Evolutionary conservation across 2,888 invertebrate species (phyloP), one percentile per base, ranked within the genome.

Genomic region (Erynnis tages): DNA sequence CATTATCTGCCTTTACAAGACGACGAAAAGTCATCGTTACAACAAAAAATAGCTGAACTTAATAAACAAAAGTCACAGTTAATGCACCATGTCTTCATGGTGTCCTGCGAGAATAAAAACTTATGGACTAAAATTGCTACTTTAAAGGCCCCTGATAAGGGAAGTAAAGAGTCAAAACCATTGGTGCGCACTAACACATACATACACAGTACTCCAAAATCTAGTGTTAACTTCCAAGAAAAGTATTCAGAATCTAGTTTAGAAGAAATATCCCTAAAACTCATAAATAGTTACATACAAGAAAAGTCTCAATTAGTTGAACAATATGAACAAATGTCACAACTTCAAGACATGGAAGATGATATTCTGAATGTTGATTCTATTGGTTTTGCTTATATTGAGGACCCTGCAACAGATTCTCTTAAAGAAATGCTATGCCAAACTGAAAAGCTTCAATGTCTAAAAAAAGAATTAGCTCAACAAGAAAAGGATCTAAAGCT

Each of bases 91-190:
- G 91, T 95, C 21, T 92, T 91, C 63, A 95, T 96, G 94, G 95
- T 96, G 6, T 93, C 95, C 2, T 91, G 92, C 63, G 96, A 96
- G 76, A 96, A 96, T 73, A 93, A 93, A 66, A 93, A 94, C 59
- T 79, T 96, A 32, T 96, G 96, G 96, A 92, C 91, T 52, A 92
- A 94, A 66, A 85, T 96, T 49, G 93, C 93, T 3, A 91, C 91
- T 8, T 57, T 85, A 19, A 88, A 80, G 47, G 69, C 70, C 0
- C 57, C 71, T 8, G 79, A 82, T 7, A 86, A 77, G 61, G 37
- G 65, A 8, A 27, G 63, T n/a, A 67, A 76, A 30, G 63, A 64
- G 19, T 54, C 47, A 3, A 88, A 80, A 55, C 82, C 84, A 11
- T 66, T 87, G 49, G 47, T 84, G 13, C 73, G 86, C 1, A 85